Evolutionary conservation across 92 coral and sea anemone species (phyloP).

Genomic region (Pocillopora meandrina): DNA sequence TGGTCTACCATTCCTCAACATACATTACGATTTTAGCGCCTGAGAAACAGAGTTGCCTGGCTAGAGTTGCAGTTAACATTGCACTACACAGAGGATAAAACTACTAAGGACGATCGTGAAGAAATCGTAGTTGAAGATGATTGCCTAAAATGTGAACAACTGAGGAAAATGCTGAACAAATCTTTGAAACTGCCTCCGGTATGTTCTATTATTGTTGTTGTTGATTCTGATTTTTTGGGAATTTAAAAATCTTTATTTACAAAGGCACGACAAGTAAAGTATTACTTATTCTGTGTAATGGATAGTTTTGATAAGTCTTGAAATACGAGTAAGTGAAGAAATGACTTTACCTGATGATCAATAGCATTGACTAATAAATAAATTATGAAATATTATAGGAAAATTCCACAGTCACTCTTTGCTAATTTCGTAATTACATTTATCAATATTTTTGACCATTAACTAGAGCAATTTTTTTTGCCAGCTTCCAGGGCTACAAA

Average conservation of each 20-base stretch:
- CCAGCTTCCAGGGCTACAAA: constrained; percentile 11
- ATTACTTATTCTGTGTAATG: no score
- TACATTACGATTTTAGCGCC: not conserved
- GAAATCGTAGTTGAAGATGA: not conserved
- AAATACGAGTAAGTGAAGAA: no score
- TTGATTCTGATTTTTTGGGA: not conserved
- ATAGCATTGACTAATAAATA: no score
- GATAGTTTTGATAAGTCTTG: no score
- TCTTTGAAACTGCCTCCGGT: constrained; percentile 5
- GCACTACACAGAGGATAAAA: constrained; percentile 24
- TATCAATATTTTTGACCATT: not conserved
- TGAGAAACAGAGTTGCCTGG: constrained; percentile 33
- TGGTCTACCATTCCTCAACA: no score
- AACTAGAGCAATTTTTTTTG: not conserved
- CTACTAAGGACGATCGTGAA: not conserved
- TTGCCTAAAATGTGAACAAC: constrained; percentile 6
- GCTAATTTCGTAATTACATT: no score
- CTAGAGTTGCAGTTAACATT: constrained; percentile 36
- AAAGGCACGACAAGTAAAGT: no score
- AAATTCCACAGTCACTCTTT: no score
- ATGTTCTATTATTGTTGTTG: not conserved
- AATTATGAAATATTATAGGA: no score
- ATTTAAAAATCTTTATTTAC: no score
- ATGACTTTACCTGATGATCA: no score
- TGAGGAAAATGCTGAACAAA: constrained; percentile 7